phyloP scores from a whole-genome alignment of 2,888 invertebrate genomes.

The Mesorhabditis belari region DNA sequence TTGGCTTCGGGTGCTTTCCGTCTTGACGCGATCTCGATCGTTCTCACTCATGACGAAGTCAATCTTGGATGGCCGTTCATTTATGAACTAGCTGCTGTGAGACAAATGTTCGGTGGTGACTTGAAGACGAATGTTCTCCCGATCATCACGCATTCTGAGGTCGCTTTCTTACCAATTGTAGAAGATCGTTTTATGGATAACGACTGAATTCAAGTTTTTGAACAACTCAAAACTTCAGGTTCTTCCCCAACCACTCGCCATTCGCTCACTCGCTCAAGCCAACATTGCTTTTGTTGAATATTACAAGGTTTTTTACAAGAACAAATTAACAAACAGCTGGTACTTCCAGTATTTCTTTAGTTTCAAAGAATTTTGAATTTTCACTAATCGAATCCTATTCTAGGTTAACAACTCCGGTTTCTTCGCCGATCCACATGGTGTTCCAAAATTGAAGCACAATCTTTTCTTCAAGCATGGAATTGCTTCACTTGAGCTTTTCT shows the following conservation, averaged over 20 bases:
- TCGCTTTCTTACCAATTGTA: not conserved
- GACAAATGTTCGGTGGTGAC: conserved; percentile 43
- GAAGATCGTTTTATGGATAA: not conserved
- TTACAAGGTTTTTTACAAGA: conserved; percentile 29
- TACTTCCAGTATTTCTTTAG: not conserved
- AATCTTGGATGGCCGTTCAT: conserved; percentile 42
- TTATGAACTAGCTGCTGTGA: conserved; percentile 40
- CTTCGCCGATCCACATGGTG: conserved; percentile 18
- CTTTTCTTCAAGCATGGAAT: conserved; percentile 39
- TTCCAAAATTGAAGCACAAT: conserved; percentile 37
- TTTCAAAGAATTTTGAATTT: not conserved
- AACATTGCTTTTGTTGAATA: conserved; percentile 44
- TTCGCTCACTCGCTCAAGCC: conserved; percentile 36
- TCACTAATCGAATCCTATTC: not conserved
- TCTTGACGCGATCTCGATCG: conserved; percentile 42
- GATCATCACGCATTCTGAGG: conserved; percentile 40
- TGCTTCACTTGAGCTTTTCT: conserved; percentile 33
- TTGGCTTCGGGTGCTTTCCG: conserved; percentile 35
- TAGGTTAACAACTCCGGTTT: conserved; percentile 40
- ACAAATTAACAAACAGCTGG: not conserved
- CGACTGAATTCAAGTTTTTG: not conserved
- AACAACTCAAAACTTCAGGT: conserved; percentile 15
- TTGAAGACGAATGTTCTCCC: conserved; percentile 44
- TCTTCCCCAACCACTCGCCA: conserved; percentile 40
- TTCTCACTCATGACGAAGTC: conserved; percentile 33